Evolutionary conservation across 2,888 invertebrate genomes (phyloP).

Genomic region (Drosophila prostipennis): DNA sequence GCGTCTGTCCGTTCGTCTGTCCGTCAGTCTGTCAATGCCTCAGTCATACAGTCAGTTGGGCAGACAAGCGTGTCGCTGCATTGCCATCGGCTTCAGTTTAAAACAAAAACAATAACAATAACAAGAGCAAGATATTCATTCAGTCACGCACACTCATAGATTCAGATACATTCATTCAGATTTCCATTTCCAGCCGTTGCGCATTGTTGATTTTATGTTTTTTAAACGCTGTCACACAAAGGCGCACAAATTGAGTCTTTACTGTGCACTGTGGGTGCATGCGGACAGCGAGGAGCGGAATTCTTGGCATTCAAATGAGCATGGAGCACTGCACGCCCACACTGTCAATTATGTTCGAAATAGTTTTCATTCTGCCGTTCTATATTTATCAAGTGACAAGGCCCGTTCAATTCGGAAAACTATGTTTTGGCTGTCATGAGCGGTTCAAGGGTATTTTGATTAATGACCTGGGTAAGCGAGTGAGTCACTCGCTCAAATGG

Average conservation of each 20-base stretch:
- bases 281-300: slow-evolving; percentile 33
- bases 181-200: slow-evolving; percentile 7
- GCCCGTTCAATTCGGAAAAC: slow-evolving; percentile 41
- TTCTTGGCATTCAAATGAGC: slow-evolving; percentile 70
- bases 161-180: slow-evolving; percentile 13
- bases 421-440: slow-evolving; percentile 56
- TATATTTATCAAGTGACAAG: slow-evolving; percentile 60
- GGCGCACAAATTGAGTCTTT: slow-evolving; percentile 64
- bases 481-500: slow-evolving; percentile 20
- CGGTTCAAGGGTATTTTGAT: slow-evolving; percentile 74
- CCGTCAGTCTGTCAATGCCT: slow-evolving; percentile 29
- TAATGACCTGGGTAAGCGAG: slow-evolving; percentile 54
- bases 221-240: slow-evolving; percentile 56
- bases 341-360: slow-evolving; percentile 34
- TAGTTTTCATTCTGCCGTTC: slow-evolving; percentile 46
- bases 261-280: slow-evolving; percentile 41
- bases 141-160: slow-evolving; percentile 41
- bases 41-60: slow-evolving; percentile 31
- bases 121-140: slow-evolving; percentile 38
- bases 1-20: slow-evolving; percentile 1
- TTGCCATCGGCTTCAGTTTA: slow-evolving; percentile 8
- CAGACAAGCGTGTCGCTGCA: slow-evolving; percentile 46
- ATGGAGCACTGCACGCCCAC: slow-evolving; percentile 60
- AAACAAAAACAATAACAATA: slow-evolving; percentile 2
- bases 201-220: slow-evolving; percentile 47